phyloP scores from a whole-genome alignment of 2,888 invertebrate genomes.

The Dasypogon diadema region DNA sequence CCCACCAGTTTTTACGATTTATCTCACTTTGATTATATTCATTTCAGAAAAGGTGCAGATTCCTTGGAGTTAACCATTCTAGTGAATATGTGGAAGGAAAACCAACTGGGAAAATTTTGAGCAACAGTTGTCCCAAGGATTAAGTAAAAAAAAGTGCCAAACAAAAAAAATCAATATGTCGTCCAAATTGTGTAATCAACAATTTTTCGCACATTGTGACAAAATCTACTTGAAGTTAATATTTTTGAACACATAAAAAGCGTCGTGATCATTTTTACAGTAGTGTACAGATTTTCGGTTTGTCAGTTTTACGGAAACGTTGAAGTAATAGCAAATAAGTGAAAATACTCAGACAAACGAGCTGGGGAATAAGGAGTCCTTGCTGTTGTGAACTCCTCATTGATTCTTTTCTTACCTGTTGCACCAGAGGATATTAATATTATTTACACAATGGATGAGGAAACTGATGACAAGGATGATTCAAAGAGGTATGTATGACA shows the following conservation, averaged over 20 bases:
- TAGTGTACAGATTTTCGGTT: background rate
- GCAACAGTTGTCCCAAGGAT: too few species aligned
- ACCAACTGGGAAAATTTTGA: too few species aligned
- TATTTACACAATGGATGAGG: conserved; percentile 77
- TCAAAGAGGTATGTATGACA: conserved; percentile 77
- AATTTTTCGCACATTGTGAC: conserved; percentile 25
- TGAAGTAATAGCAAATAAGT: background rate
- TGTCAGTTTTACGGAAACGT: background rate
- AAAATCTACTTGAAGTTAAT: conserved; percentile 47
- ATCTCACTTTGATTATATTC: too few species aligned
- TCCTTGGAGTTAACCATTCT: too few species aligned
- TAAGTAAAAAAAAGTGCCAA: too few species aligned
- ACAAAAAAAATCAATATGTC: conserved; percentile 8
- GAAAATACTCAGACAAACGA: background rate
- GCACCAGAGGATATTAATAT: conserved; percentile 55
- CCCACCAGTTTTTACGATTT: too few species aligned
- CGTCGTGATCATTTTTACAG: background rate
- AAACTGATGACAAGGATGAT: conserved; percentile 86
- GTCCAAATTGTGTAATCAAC: conserved; percentile 10
- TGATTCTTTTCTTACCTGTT: conserved; percentile 47
- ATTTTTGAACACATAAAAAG: conserved; percentile 53
- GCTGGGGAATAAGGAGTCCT: background rate
- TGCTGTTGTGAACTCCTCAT: background rate
- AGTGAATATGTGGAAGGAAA: too few species aligned
- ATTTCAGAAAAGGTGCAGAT: too few species aligned